These are phyloP conservation scores for Holothuria leucospilota DNA, from an alignment of 53 echinoderm and acorn worm species.

Conservation along the genomic window DNA sequence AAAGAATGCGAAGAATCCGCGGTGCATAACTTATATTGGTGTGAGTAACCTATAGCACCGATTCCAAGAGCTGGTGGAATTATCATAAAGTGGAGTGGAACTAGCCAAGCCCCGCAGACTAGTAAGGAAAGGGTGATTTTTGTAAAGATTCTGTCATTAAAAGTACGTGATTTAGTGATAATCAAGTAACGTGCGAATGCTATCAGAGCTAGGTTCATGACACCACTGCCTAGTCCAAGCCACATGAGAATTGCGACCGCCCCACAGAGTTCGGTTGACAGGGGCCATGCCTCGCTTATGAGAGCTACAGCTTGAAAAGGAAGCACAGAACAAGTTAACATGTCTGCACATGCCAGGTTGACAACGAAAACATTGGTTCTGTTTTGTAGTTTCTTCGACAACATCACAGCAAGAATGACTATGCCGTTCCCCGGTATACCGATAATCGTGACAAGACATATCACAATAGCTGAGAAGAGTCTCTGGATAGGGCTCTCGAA, in stretches of 20 bases:
- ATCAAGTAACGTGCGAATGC: slow-evolving; percentile 78
- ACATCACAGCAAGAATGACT: slow-evolving; percentile 75
- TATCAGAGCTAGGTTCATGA: slow-evolving; percentile 77
- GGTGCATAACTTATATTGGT: slow-evolving; percentile 56
- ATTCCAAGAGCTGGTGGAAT: slow-evolving; percentile 43
- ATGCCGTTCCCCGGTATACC: slow-evolving; percentile 80
- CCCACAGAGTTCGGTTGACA: slow-evolving; percentile 26
- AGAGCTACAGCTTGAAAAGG: slow-evolving; percentile 76
- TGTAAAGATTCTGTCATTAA: slow-evolving; percentile 69
- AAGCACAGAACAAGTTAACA: slow-evolving; percentile 70
- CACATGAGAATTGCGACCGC: slow-evolving; percentile 60
- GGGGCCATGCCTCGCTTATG: slow-evolving; percentile 12
- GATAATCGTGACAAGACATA: slow-evolving; percentile 35
- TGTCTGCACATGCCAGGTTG: slow-evolving; percentile 80
- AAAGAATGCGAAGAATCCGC: slow-evolving; percentile 34
- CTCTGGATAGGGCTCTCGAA: slow-evolving; percentile 33
- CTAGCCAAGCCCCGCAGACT: slow-evolving; percentile 68
- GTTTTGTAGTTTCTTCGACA: slow-evolving; percentile 78
- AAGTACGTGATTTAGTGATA: slow-evolving; percentile 64
- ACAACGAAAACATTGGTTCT: slow-evolving; percentile 92
- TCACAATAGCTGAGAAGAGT: slow-evolving; percentile 33
- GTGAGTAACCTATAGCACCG: slow-evolving; percentile 57
- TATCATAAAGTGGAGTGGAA: slow-evolving; percentile 62
- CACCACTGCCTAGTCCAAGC: slow-evolving; percentile 74
- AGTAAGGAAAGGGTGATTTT: slow-evolving; percentile 53